Evolutionary conservation across 2,797 vertebrate genomes (phyloP).

Genomic region (Macropodus opercularis): DNA sequence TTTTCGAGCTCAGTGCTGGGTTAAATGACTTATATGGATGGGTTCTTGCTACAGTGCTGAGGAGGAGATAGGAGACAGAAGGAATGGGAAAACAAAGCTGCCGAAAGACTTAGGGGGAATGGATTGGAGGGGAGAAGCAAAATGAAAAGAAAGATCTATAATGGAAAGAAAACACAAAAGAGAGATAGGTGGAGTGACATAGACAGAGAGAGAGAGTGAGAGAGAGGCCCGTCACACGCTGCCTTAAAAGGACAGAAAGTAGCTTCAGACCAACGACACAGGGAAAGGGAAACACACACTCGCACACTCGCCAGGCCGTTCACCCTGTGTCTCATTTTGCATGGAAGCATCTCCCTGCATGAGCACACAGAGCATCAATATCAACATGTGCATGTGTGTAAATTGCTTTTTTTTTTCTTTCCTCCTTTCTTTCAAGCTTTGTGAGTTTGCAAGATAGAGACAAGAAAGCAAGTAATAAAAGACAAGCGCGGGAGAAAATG

Average conservation of each 20-base stretch:
- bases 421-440: constrained; percentile 29
- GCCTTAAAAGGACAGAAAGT: constrained; percentile 80
- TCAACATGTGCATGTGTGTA: constrained; percentile 7
- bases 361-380: constrained; percentile 20
- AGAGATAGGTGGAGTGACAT: constrained; percentile 25
- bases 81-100: constrained; percentile 68
- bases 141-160: constrained; percentile 41
- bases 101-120: constrained; percentile 19
- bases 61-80: constrained; percentile 45
- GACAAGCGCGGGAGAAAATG: constrained; percentile 38
- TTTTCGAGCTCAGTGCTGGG: constrained; percentile 54
- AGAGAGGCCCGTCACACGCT: constrained; percentile 45
- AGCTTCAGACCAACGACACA: constrained; percentile 38
- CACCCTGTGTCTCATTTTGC: constrained; percentile 30
- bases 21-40: constrained; percentile 74
- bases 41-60: constrained; percentile 42
- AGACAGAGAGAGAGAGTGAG: constrained; percentile 9
- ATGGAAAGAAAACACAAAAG: constrained; percentile 49
- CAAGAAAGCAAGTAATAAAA: constrained; percentile 36
- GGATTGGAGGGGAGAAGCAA: constrained; percentile 1
- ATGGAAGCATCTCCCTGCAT: constrained; percentile 11
- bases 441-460: constrained; percentile 42
- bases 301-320: constrained; percentile 15
- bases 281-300: constrained; percentile 28
- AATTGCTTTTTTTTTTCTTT: constrained; percentile 15